These are phyloP conservation scores for Oedothorax gibbosus DNA, from an alignment of 1,140 invertebrate species.

Conservation along the genomic window DNA sequence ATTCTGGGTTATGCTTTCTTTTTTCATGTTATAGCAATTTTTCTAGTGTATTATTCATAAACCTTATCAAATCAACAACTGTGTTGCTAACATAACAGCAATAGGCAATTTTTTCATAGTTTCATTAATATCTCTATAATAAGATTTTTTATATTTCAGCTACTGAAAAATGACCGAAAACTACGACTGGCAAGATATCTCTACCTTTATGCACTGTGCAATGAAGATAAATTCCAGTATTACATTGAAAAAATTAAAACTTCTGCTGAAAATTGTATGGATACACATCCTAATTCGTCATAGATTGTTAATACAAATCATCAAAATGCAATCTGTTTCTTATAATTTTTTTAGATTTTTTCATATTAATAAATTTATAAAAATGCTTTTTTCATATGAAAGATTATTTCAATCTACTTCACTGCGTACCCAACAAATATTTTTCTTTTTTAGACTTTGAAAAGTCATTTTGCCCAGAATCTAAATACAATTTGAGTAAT, in stretches of 20 bases:
- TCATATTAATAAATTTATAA: too few species aligned
- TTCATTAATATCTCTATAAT: neutral
- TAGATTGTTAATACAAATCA: neutral
- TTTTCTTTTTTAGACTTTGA: too few species aligned
- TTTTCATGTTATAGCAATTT: neutral
- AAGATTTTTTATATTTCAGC: neutral
- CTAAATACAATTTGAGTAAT: too few species aligned
- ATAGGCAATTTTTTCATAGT: neutral
- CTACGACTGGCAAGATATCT: slow-evolving; percentile 5
- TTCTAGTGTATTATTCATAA: neutral
- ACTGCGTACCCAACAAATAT: too few species aligned
- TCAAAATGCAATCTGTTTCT: too few species aligned
- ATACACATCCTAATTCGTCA: neutral
- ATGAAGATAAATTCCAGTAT: neutral
- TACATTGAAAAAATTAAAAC: slow-evolving; percentile 18
- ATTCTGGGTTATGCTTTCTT: neutral
- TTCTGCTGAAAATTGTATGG: neutral
- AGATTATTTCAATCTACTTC: too few species aligned
- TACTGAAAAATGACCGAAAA: neutral
- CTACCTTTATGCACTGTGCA: neutral
- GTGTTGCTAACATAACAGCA: neutral
- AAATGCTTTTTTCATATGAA: too few species aligned
- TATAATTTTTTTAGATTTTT: too few species aligned
- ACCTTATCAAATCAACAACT: neutral
- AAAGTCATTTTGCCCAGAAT: too few species aligned